Conservation (phyloP, 92 coral and sea anemone genomes). For the Scolanthus callimorphus region DNA sequence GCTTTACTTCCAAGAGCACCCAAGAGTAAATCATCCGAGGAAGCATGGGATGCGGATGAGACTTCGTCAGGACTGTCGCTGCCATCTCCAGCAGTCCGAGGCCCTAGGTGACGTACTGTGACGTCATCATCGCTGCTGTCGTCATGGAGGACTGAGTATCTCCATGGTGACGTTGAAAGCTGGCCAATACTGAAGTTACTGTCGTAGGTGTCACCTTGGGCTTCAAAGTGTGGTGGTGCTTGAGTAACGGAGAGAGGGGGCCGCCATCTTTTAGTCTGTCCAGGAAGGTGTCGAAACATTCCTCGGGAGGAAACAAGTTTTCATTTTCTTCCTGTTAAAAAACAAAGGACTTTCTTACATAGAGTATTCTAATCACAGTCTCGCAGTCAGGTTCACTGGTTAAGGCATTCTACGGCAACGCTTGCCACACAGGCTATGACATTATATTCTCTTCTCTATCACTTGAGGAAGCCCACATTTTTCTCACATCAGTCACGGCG, state of each 20-base stretch:
- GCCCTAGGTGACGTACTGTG: slow-evolving; percentile 16
- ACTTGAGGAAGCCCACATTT: no score
- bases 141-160: background rate
- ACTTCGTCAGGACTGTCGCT: slow-evolving; percentile 51
- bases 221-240: background rate
- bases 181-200: background rate
- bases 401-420: no score
- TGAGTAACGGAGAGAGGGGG: background rate
- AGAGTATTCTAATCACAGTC: no score
- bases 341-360: no score
- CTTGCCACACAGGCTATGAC: no score
- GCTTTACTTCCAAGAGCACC: slow-evolving; percentile 22
- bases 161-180: slow-evolving; percentile 1
- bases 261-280: slow-evolving; percentile 7
- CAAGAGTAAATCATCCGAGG: slow-evolving; percentile 26
- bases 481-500: no score
- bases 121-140: slow-evolving; percentile 18
- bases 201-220: background rate
- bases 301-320: slow-evolving; percentile 6
- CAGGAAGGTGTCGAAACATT: slow-evolving; percentile 24
- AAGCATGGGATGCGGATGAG: slow-evolving; percentile 1
- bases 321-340: slow-evolving; percentile 16
- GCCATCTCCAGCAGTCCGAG: slow-evolving; percentile 40
- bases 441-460: no score
- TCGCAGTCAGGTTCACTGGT: no score